Base-by-base conservation (phyloP, 2,888 invertebrate genomes). In the Nasonia oneida region DNA sequence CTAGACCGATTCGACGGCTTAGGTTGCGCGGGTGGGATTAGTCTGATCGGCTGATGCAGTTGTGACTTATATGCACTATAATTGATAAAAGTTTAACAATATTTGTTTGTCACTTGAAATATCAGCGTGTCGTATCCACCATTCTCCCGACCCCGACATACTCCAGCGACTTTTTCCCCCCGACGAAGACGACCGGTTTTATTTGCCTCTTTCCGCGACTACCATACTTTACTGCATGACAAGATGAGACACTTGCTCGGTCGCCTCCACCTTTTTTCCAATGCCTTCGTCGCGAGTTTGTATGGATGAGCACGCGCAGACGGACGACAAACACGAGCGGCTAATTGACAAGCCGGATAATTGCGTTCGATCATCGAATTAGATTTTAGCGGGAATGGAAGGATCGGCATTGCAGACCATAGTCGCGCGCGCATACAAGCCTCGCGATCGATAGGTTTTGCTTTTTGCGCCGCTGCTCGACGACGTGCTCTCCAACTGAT, bases 341-440 rank as follows among this genome's bases (percentile, higher is more conserved):
- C 47, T 82, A 85, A 85, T 85, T 81, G 81, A 57, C 67, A 71
- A 76, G n/a, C 47, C 5, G 74, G 67, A 12, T 57, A 84, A 84
- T 84, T 84, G 39, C 47, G 42, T 33, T 75, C 67, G 57, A 53
- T 42, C 37, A 47, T 79, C 33, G 70, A 79, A 79, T 79, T 79
- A 79, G 70, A 79, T 79, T 79, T 70, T 47, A 73, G n/a, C 67
- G 42, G 8, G 71, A 64, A 33, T 53, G 10, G 39, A 67, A 82
- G 67, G 33, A 67, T 50, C n/a, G n/a, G 15, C 23, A 18, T 14
- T 18, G n/a, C n/a, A 14, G 39, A 5, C 10, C 42, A n/a, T 15
- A 67, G 23, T 23, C 6, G 3, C 57, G 57, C 57, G 23, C 14
- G 42, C 29, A 29, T 29, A 29, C 64, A 42, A 64, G 29, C 67